Evolutionary conservation across 2,888 invertebrate genomes (phyloP).

Genomic region (Chalcosyrphus nemorum): DNA sequence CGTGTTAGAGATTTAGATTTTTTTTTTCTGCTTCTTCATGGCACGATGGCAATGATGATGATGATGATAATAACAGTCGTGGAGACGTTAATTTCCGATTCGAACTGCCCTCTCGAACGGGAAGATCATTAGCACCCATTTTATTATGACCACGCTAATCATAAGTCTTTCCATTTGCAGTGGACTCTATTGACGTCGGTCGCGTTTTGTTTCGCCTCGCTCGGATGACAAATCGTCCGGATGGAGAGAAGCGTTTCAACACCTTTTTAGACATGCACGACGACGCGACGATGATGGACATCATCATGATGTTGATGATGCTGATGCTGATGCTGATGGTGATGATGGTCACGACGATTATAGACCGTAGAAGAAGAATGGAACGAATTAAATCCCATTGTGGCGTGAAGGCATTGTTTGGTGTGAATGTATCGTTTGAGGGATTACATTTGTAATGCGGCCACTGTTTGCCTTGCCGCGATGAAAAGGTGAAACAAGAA

Average conservation of each 20-base stretch:
- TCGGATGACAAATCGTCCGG: constrained; percentile 52
- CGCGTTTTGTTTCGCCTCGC: constrained; percentile 45
- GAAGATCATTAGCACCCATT: constrained; percentile 70
- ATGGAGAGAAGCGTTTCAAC: constrained; percentile 58
- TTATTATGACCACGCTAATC: constrained; percentile 66
- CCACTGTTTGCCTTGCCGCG: constrained; percentile 7
- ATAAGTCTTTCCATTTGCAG: constrained; percentile 52
- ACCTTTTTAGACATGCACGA: constrained; percentile 48
- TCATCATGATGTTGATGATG: constrained; percentile 22
- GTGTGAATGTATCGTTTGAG: constrained; percentile 15
- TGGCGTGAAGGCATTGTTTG: not conserved
- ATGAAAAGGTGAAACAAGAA: not conserved
- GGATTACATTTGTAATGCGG: constrained; percentile 16
- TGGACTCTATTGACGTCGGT: constrained; percentile 42
- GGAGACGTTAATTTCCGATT: constrained; percentile 55
- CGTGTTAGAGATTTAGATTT: constrained; percentile 29
- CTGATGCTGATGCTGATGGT: constrained; percentile 19
- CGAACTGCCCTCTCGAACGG: constrained; percentile 34
- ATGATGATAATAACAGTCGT: constrained; percentile 57
- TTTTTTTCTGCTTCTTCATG: constrained; percentile 8
- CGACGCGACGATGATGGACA: constrained; percentile 18
- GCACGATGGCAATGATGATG: constrained; percentile 24
- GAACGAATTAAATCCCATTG: constrained; percentile 51
- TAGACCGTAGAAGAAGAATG: constrained; percentile 23
- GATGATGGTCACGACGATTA: constrained; percentile 47